These are phyloP conservation scores for Procambarus clarkii DNA, from an alignment of 1,140 invertebrate species.

Conservation along the genomic window DNA sequence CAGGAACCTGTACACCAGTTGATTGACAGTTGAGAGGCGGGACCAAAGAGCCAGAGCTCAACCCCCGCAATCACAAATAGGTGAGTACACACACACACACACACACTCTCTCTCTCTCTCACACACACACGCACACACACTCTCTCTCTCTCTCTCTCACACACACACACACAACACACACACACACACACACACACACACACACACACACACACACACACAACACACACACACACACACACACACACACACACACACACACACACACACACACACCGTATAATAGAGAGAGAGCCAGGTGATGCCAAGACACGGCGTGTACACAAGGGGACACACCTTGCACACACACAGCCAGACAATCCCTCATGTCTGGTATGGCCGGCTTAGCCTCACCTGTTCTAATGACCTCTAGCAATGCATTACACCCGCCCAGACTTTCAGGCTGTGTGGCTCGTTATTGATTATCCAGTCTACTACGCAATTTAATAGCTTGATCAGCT, in stretches of 20 bases:
- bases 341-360: background rate
- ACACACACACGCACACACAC: background rate
- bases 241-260: background rate
- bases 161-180: too few species aligned
- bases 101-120: too few species aligned
- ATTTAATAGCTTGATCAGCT: background rate
- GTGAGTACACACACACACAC: too few species aligned
- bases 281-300: background rate
- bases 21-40: too few species aligned
- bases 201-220: too few species aligned
- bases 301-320: background rate
- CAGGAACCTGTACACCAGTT: too few species aligned
- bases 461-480: background rate
- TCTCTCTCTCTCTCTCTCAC: too few species aligned
- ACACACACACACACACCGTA: background rate
- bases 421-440: background rate
- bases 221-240: too few species aligned
- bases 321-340: background rate
- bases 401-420: constrained; percentile 3
- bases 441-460: background rate
- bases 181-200: too few species aligned
- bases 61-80: too few species aligned
- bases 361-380: background rate
- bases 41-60: too few species aligned
- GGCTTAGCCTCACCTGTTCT: background rate